Evolutionary conservation across 2,797 vertebrate species (phyloP).

Genomic region (Psittacula derbiana): DNA sequence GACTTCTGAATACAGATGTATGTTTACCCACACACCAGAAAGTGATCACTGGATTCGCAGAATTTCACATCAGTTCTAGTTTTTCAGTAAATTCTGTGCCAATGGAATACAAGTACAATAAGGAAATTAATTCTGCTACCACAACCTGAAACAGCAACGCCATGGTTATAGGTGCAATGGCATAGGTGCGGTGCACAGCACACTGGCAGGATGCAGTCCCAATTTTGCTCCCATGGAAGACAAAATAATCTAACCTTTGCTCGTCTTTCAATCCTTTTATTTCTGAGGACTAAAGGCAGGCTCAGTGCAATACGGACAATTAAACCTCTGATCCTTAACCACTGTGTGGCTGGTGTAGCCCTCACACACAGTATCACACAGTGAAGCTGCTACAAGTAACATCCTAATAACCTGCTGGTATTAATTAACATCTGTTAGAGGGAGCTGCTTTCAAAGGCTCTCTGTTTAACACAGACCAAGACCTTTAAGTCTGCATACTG

Average conservation of each 20-base stretch:
- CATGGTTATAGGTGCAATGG: background rate
- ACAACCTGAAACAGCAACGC: background rate
- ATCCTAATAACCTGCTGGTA: background rate
- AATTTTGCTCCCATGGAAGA: background rate
- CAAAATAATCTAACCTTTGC: background rate
- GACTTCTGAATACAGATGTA: background rate
- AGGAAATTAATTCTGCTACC: background rate
- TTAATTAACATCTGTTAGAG: background rate
- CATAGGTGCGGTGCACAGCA: background rate
- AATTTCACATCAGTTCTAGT: background rate
- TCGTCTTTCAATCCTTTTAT: background rate
- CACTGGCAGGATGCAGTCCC: background rate
- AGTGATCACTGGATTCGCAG: background rate
- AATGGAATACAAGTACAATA: background rate
- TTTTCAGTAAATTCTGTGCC: background rate
- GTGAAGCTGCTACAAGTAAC: background rate
- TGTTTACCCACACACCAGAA: background rate
- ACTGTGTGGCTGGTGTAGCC: background rate
- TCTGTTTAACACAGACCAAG: background rate
- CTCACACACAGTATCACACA: background rate
- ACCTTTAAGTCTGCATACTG: conserved; percentile 4
- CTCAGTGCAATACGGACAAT: background rate
- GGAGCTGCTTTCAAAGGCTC: background rate
- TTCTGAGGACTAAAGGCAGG: background rate
- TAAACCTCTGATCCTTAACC: background rate